These are phyloP conservation scores for Folsomia manolachei DNA, from an alignment of 2,888 invertebrate species.

Conservation along the genomic window DNA sequence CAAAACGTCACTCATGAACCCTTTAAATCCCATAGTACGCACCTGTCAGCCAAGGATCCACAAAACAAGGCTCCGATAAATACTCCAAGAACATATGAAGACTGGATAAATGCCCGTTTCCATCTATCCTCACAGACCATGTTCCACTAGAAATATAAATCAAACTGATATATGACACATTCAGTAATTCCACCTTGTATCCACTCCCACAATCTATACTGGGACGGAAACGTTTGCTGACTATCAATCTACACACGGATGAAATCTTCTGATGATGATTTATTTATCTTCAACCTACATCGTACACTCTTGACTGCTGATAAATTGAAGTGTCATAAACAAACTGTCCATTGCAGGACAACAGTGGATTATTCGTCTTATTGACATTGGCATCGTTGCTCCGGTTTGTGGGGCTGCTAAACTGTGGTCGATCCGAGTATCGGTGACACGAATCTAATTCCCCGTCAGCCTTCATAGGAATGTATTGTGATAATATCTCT, in stretches of 20 bases:
- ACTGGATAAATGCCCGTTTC: constrained; percentile 77
- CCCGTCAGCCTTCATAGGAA: constrained; percentile 62
- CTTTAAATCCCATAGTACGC: constrained; percentile 33
- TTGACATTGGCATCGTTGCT: constrained; percentile 1
- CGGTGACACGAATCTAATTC: constrained; percentile 64
- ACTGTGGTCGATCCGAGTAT: too few species aligned
- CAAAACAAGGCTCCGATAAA: constrained; percentile 73
- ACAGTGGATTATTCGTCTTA: background rate
- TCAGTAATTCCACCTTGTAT: background rate
- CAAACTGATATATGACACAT: background rate
- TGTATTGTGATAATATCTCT: constrained; percentile 53
- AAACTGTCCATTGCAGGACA: constrained; percentile 32
- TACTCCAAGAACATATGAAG: constrained; percentile 62
- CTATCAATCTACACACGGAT: constrained; percentile 11
- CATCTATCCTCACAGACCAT: constrained; percentile 75
- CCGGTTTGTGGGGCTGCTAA: too few species aligned
- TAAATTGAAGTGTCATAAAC: constrained; percentile 39
- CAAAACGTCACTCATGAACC: too few species aligned
- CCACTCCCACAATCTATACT: constrained; percentile 6
- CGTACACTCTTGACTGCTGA: constrained; percentile 35
- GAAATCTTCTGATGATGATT: constrained; percentile 12
- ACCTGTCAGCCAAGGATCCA: constrained; percentile 75
- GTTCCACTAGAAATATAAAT: constrained; percentile 63
- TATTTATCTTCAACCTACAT: constrained; percentile 13
- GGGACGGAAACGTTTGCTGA: constrained; percentile 8